Conservation (phyloP, 2,797 vertebrate genomes). For the Peromyscus attwateri region DNA sequence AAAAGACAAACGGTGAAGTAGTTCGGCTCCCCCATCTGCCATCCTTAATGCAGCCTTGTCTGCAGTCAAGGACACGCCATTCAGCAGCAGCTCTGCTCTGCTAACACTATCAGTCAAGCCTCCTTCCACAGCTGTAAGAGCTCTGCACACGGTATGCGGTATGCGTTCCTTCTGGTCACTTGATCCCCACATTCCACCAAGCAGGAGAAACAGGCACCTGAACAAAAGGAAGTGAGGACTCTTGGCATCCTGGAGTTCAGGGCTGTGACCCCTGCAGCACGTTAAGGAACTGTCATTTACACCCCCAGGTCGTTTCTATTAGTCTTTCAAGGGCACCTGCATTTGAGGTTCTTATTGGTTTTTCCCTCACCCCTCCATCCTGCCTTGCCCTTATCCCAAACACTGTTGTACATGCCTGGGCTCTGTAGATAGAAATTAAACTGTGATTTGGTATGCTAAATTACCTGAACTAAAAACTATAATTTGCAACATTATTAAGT, state of each 20-base stretch:
- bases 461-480: slow-evolving; percentile 81
- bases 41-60: background rate
- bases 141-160: background rate
- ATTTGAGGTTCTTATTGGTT: slow-evolving; percentile 37
- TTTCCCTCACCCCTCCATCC: background rate
- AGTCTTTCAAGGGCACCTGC: slow-evolving; percentile 44
- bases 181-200: background rate
- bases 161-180: slow-evolving; percentile 10
- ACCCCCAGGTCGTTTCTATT: slow-evolving; percentile 36
- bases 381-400: background rate
- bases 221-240: slow-evolving; percentile 17
- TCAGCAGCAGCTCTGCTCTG: background rate
- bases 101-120: background rate
- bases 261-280: background rate
- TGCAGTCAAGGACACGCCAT: background rate
- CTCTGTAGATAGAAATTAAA: slow-evolving; percentile 75
- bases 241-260: slow-evolving; percentile 6
- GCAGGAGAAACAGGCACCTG: background rate
- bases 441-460: slow-evolving; percentile 81
- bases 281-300: background rate
- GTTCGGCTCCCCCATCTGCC: background rate
- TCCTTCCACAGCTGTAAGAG: background rate
- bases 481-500: slow-evolving; percentile 83
- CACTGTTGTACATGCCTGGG: slow-evolving; percentile 26
- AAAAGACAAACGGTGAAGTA: slow-evolving; percentile 18